A percentile compares a stretch with the other conserved stretches of the same genome.
These are phyloP conservation scores for Brenthis daphne DNA, from an alignment of 2,888 invertebrate genomes.

Conservation along the genomic window DNA sequence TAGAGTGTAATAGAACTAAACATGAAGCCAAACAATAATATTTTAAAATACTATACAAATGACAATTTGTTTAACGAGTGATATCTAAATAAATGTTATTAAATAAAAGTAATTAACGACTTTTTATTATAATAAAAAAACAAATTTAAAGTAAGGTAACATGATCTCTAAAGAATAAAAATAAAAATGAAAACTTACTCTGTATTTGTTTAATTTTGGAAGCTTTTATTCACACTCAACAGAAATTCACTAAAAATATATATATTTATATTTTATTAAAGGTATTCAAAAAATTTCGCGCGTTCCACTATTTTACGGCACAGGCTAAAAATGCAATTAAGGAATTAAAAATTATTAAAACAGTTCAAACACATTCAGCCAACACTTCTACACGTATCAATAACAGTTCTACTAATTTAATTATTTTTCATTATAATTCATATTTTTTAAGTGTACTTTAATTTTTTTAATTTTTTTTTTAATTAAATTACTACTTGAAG, in stretches of 20 bases:
- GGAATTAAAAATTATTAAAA: neutral
- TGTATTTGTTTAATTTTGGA: constrained; percentile 69
- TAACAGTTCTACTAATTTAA: no score
- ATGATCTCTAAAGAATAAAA: neutral
- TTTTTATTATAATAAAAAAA: no score
- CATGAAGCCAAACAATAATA: no score
- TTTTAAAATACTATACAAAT: no score
- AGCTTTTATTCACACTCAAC: constrained; percentile 38
- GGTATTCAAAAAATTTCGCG: neutral
- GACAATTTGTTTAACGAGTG: no score
- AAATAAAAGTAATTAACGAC: no score
- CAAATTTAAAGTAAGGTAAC: no score
- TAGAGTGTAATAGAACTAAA: no score
- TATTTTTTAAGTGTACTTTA: constrained; percentile 15
- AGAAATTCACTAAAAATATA: constrained; percentile 11
- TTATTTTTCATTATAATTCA: neutral
- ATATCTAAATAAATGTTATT: no score
- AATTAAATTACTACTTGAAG: constrained; percentile 16
- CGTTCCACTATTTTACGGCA: neutral
- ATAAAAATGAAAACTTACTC: constrained; percentile 52
- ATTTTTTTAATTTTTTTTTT: constrained; percentile 17
- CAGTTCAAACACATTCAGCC: no score
- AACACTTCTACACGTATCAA: no score
- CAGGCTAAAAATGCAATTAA: neutral
- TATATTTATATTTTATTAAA: neutral